A percentile compares a stretch with the other conserved stretches of the same genome.
phyloP scores from a whole-genome alignment of 2,797 vertebrate species.

The Euphonia xanthogaster region DNA sequence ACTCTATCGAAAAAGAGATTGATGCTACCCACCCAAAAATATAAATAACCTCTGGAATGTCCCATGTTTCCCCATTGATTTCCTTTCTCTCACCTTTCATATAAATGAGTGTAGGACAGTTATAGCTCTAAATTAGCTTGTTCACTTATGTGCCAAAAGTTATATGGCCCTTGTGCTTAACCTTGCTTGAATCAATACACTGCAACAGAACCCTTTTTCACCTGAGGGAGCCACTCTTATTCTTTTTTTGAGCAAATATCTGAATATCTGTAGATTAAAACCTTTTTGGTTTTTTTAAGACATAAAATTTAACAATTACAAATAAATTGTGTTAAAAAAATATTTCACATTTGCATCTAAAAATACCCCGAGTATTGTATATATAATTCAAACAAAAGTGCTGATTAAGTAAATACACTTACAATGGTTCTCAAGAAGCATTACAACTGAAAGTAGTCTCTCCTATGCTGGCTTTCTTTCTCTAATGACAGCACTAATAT shows the following conservation, averaged over 20 bases:
- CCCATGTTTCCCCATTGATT: conserved; percentile 10
- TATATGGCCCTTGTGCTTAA: neutral
- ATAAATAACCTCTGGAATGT: neutral
- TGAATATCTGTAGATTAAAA: neutral
- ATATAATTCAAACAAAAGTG: neutral
- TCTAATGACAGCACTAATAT: neutral
- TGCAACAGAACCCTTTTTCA: neutral
- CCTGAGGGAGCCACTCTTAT: neutral
- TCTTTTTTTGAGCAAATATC: neutral
- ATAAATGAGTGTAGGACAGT: neutral
- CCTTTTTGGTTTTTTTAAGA: neutral
- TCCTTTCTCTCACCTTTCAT: neutral
- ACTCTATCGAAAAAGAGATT: neutral
- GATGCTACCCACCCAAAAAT: neutral
- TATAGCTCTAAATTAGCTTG: neutral
- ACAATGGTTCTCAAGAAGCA: neutral
- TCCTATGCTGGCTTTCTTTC: neutral
- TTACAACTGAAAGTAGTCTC: neutral
- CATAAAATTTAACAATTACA: neutral
- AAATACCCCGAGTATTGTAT: neutral
- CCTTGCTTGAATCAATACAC: neutral
- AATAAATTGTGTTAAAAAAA: neutral
- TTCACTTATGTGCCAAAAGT: neutral
- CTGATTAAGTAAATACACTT: neutral
- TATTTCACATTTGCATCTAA: neutral